Evolutionary conservation across 1,140 invertebrate species (phyloP), one percentile per base, ranked within the genome.

Genomic region (Dendrolimus kikuchii): DNA sequence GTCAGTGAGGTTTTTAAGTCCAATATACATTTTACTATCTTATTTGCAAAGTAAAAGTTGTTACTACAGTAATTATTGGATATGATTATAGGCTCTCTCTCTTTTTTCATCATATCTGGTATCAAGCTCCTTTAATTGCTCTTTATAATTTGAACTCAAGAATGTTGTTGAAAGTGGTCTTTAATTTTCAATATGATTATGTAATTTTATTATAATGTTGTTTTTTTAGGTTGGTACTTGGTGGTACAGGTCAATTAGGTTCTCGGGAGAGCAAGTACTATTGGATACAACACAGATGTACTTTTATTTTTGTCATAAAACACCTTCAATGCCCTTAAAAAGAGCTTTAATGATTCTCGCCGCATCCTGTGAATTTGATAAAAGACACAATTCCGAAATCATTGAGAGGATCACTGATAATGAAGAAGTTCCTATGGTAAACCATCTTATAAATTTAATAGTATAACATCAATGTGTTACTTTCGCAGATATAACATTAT

Each of bases 221-320:
- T 23, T 23, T 52, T 84, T 86, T 56, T 64, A 90, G 89, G 94
- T 99, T 62, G 98, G 98, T 46, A 95, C 95, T 67, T 99, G 99
- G 98, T 99, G 99, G 99, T 98, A 99, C 83, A 92, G 95, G 57
- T 98, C 97, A 48, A 99, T 99, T 60, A 93, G 97, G 72, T 99
- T 96, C 83, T 97, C 96, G 63, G 96, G 96, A 64, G 97, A 98
- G 80, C 95, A 98, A 90, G 97, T 99, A 7, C 88, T 99, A 6
- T 81, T 99, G 10, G 95, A 98, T 74, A 99, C 98, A 10, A 96
- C 97, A 2, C 93, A 98, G 78, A 92, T 99, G 80, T 99, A 99
- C 86, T 98, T 95, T 74, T 96, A 94, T 73, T 99, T 98, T 81
- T 95, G 99, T 70, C 93, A 97, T 77, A 98, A 98, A 88, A 98